phyloP scores from a whole-genome alignment of 2,888 invertebrate genomes.

The Adela reaumurella region DNA sequence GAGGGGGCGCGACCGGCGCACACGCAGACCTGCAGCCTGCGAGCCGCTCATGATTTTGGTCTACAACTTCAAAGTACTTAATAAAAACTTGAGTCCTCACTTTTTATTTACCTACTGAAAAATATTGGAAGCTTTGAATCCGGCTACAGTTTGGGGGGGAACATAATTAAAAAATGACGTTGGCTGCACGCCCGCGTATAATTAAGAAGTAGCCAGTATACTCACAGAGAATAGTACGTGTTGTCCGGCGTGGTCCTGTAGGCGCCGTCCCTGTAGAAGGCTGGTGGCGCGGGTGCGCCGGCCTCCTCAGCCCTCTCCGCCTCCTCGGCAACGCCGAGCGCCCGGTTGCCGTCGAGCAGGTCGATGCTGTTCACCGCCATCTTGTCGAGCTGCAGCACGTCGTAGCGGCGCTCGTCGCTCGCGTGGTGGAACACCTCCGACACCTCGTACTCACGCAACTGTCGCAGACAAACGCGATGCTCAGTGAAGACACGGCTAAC shows the following conservation, averaged over 20 bases:
- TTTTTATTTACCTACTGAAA: too few species aligned
- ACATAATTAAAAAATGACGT: too few species aligned
- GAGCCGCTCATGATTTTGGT: too few species aligned
- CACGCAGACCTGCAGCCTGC: too few species aligned
- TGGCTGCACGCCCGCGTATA: too few species aligned
- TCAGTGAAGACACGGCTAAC: too few species aligned
- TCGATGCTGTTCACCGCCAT: conserved; percentile 54
- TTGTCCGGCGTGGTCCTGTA: conserved; percentile 44
- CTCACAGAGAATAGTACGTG: conserved; percentile 47
- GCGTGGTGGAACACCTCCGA: conserved; percentile 82
- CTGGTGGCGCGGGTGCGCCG: conserved; percentile 24
- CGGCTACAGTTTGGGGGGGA: too few species aligned
- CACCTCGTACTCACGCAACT: conserved; percentile 85
- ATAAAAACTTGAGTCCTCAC: too few species aligned
- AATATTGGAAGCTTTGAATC: too few species aligned
- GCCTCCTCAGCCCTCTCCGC: conserved; percentile 71
- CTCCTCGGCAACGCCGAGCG: conserved; percentile 73
- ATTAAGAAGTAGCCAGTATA: conserved; percentile 11
- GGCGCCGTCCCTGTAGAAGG: conserved; percentile 48
- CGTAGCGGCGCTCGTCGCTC: conserved; percentile 74
- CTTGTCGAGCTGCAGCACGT: conserved; percentile 64
- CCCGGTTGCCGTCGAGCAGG: conserved; percentile 67
- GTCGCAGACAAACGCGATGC: too few species aligned
- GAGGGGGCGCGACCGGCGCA: too few species aligned
- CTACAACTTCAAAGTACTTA: too few species aligned